Evolutionary conservation across 2,888 invertebrate genomes (phyloP).

Genomic region (Onthophagus sagittarius): DNA sequence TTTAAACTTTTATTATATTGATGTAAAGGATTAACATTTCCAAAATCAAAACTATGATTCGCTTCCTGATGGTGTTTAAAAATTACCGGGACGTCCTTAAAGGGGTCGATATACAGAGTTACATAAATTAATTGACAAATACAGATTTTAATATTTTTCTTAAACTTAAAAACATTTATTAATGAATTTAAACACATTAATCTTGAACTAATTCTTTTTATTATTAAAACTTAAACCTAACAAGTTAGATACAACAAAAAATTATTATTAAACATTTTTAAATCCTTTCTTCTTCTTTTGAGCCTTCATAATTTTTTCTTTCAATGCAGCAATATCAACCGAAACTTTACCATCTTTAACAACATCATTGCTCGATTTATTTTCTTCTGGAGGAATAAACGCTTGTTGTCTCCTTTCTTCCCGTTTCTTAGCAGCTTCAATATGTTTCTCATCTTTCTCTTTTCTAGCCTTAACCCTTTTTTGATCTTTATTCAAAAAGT

Average conservation of each 20-base stretch:
- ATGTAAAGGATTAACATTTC: too few species aligned
- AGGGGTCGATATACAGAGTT: too few species aligned
- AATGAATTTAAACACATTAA: too few species aligned
- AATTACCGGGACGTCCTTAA: too few species aligned
- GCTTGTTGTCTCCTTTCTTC: conserved; percentile 75
- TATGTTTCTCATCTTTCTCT: conserved; percentile 75
- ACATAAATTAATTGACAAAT: too few species aligned
- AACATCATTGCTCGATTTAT: conserved; percentile 32
- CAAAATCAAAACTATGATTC: too few species aligned
- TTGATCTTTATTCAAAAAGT: conserved; percentile 87
- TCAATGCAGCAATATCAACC: conserved; percentile 68
- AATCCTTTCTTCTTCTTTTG: conserved; percentile 46
- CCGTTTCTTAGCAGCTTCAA: conserved; percentile 66
- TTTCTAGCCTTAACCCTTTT: conserved; percentile 66
- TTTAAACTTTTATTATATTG: too few species aligned
- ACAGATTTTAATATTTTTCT: too few species aligned
- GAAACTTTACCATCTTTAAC: conserved; percentile 40
- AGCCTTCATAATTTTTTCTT: conserved; percentile 71
- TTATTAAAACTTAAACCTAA: neutral
- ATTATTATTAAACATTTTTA: conserved; percentile 33
- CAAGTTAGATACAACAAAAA: too few species aligned
- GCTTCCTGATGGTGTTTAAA: too few species aligned
- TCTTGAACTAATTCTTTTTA: too few species aligned
- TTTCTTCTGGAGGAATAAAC: conserved; percentile 77
- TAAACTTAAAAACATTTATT: too few species aligned